Evolutionary conservation across 2,113 vertebrate genomes (phyloP), one percentile per base, ranked within the genome.

Genomic region (Laticauda laticaudata): DNA sequence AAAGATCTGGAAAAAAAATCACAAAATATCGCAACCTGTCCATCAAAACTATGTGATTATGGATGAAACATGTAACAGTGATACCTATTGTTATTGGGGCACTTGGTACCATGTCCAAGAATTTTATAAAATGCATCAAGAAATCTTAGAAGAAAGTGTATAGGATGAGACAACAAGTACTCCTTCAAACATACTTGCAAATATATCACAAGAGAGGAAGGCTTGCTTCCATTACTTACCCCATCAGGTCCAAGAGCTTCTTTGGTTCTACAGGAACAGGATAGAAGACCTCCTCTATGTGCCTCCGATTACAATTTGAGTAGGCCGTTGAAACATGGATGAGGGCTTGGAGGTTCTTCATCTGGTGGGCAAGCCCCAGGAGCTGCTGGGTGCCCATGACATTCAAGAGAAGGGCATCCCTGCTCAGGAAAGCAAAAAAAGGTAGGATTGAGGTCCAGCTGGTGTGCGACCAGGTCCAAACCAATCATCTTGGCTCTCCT

Each of bases 281-380:
- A 95, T 99, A 99, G 97, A 99, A 97, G 95, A 99, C 94, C 96
- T 99, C 99, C 1, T 99, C 99, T 23, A 99, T 99, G 97, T 98
- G 97, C 86, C 97, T 98, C 94, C 98, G 98, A 96, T 99, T 97
- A 88, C 99, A 99, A 96, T 99, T 99, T 94, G 99, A 98, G 94
- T 98, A 99, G 96, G 99, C 99, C 0, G 99, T 99, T 94, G 99
- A 99, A 97, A 99, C 97, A 95, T 99, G 99, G 92, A 99, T 96
- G 97, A 99, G 99, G 96, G 98, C 99, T 95, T 99, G 98, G 0
- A 99, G 98, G 91, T 98, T 98, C 55, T 98, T 97, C 99, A 99
- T 99, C 98, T 98, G 98, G 92, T 96, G 98, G 23, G 99, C 99
- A 97, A 99, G 98, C 89, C 96, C 89, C 10, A 99, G 96, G 48